Evolutionary conservation across 2,113 vertebrate genomes (phyloP), one percentile per base, ranked within the genome.

Genomic region (Etheostoma cragini): DNA sequence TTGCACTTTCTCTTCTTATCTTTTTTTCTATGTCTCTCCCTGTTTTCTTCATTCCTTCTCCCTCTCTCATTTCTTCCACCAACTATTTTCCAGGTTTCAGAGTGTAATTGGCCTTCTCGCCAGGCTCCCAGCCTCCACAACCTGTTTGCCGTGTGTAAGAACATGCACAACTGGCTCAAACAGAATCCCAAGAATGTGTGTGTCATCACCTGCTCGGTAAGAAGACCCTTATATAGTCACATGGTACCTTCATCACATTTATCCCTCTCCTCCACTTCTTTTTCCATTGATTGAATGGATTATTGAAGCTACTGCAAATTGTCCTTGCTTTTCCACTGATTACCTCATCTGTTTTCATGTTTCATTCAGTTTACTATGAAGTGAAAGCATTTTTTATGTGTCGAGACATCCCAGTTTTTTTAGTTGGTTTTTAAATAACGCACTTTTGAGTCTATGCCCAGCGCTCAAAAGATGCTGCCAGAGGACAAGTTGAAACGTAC

Each of bases 161-260:
- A 99, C 91, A 99, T 99, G 97, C 97, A 99, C 94, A 99, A 98
- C 91, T 99, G 98, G 98, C 96, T 99, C 70, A 96, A 97, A 72
- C 98, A 99, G 94, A 99, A 99, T 88, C 98, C 98, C 91, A 99
- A 98, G 95, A 99, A 99, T 11, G 97, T 99, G 80, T 99, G 98
- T 87, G 98, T 99, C 91, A 97, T 99, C 91, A 98, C 99, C 91
- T 99, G 98, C 94, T 97, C 98, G 97, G 98, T 99, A 95, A 96
- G 97, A 82, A n/a, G 13, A 78, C 5, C 1, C 21, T 56, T 47
- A 21, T 42, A 42, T 42, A 42, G 38, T 35, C n/a, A 24, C 13
- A 17, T 6, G 35, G 3, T 2, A 24, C n/a, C 46, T 22, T n/a
- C 5, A 33, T 62, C 8, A 56, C 2, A 60, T 70, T 61, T 21